phyloP scores from a whole-genome alignment of 1,140 invertebrate species.

The Drosophila burlai region DNA sequence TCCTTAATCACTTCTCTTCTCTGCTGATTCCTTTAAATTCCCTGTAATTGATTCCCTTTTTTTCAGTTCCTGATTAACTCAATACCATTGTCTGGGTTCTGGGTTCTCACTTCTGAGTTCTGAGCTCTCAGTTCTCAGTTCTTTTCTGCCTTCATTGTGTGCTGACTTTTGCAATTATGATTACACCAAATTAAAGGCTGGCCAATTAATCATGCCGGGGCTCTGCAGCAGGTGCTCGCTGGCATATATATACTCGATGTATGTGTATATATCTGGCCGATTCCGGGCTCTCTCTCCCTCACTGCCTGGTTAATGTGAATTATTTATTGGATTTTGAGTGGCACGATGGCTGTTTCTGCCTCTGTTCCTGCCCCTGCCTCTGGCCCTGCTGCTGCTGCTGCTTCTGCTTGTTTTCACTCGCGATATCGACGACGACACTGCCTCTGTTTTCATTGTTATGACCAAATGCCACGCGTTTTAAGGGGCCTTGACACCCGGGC shows the following conservation, averaged over 20 bases:
- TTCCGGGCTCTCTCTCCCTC: not conserved
- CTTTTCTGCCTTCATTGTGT: constrained; percentile 12
- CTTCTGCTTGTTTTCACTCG: constrained; percentile 1
- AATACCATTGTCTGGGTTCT: constrained; percentile 13
- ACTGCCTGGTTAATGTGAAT: constrained; percentile 53
- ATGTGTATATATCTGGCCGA: not conserved
- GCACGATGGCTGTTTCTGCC: constrained; percentile 26
- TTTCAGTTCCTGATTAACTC: constrained; percentile 24
- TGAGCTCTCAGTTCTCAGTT: not conserved
- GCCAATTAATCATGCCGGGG: constrained; percentile 40
- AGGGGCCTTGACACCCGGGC: constrained; percentile 1
- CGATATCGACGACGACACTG: constrained; percentile 4
- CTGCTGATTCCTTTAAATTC: not conserved
- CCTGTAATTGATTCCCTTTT: constrained; percentile 23
- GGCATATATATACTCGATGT: not conserved
- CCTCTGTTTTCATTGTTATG: constrained; percentile 52
- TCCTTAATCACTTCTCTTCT: constrained; percentile 1
- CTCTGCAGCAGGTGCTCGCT: constrained; percentile 3
- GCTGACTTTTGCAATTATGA: constrained; percentile 50
- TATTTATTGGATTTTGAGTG: constrained; percentile 73
- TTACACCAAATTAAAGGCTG: constrained; percentile 44
- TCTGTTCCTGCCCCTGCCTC: not conserved
- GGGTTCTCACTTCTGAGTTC: not conserved
- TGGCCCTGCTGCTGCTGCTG: not conserved
- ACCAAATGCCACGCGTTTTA: constrained; percentile 42